Evolutionary conservation across 2,797 vertebrate species (phyloP).

Genomic region (Bovichtus variegatus): DNA sequence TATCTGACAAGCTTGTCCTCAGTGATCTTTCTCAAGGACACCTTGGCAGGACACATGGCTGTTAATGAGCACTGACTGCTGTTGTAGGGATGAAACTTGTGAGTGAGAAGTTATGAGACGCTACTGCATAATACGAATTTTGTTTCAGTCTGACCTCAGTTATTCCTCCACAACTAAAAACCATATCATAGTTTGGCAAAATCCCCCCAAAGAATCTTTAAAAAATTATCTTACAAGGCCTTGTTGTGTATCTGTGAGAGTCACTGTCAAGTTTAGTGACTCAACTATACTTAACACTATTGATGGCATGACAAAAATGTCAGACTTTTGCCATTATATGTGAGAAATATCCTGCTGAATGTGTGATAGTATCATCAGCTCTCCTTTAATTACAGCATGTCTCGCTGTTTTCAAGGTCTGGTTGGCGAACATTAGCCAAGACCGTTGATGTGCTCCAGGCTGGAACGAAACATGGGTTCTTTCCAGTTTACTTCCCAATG

Average conservation of each 20-base stretch:
- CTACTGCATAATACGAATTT: slow-evolving; percentile 14
- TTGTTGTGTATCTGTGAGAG: background rate
- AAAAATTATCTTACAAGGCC: background rate
- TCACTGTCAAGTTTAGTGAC: background rate
- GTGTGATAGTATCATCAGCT: slow-evolving; percentile 4
- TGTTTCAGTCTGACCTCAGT: slow-evolving; percentile 13
- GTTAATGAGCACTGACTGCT: slow-evolving; percentile 47
- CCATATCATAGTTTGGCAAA: background rate
- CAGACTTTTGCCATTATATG: background rate
- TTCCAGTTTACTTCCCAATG: slow-evolving; percentile 82
- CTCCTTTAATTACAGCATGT: slow-evolving; percentile 32
- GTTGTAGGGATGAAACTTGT: slow-evolving; percentile 20
- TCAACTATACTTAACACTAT: background rate
- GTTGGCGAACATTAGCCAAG: slow-evolving; percentile 58
- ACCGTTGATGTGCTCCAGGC: slow-evolving; percentile 72
- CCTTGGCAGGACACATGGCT: slow-evolving; percentile 45
- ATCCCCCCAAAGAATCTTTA: background rate
- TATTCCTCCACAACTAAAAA: slow-evolving; percentile 20
- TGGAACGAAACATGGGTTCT: slow-evolving; percentile 70
- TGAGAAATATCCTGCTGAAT: slow-evolving; percentile 7
- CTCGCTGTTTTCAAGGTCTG: slow-evolving; percentile 56
- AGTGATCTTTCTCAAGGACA: slow-evolving; percentile 60
- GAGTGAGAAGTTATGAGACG: slow-evolving; percentile 33
- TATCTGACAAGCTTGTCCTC: slow-evolving; percentile 61
- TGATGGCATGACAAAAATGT: background rate